phyloP scores from a whole-genome alignment of 35 echinoderm and acorn worm species.

The Chiridota heheva region DNA sequence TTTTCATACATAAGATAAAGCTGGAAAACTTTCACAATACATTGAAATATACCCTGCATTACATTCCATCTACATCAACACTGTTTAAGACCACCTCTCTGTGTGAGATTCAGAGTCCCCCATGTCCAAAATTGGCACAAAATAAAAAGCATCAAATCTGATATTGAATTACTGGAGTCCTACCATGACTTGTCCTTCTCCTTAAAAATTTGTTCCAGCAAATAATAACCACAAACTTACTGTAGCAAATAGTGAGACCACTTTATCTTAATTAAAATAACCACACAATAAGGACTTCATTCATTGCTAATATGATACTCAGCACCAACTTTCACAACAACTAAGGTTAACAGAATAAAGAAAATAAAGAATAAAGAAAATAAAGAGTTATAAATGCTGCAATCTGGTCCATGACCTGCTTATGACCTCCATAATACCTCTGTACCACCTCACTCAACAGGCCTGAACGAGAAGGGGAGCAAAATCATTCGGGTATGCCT shows the following conservation, averaged over 20 bases:
- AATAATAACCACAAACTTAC: too few species aligned
- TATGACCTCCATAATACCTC: neutral
- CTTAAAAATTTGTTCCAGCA: too few species aligned
- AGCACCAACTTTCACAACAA: too few species aligned
- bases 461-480: too few species aligned
- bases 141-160: neutral
- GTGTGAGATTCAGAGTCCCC: too few species aligned
- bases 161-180: neutral
- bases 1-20: neutral
- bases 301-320: too few species aligned
- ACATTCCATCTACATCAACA: neutral
- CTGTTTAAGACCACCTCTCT: neutral
- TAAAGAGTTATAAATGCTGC: neutral
- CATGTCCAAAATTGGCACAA: neutral
- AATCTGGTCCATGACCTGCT: neutral
- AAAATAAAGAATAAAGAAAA: neutral
- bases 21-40: neutral
- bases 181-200: too few species aligned
- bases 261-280: too few species aligned
- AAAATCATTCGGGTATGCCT: too few species aligned
- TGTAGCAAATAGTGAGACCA: too few species aligned
- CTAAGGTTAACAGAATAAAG: neutral
- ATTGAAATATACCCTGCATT: neutral
- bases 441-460: too few species aligned
- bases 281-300: too few species aligned